Conservation (phyloP, 2,888 invertebrate species). For the Clanis bilineata region DNA sequence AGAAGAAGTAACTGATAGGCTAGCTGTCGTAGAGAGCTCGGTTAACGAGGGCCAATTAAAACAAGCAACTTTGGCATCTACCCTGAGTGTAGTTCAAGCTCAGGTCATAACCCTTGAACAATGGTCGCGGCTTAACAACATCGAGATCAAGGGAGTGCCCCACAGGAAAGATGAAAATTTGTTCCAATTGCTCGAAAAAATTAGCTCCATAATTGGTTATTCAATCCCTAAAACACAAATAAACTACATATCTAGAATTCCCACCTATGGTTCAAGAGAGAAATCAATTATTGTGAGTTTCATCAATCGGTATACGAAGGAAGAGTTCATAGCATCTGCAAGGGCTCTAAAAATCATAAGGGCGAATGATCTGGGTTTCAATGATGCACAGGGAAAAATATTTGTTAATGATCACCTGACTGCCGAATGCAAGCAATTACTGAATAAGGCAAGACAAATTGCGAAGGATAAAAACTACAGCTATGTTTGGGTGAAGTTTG, state of each 20-base stretch:
- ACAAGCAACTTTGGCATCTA: no score
- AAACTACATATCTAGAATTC: constrained; percentile 9
- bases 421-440: constrained; percentile 14
- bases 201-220: neutral
- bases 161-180: no score
- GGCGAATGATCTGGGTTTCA: constrained; percentile 16
- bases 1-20: no score
- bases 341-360: constrained; percentile 8
- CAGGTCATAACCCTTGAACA: no score
- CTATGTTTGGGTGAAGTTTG: constrained; percentile 21
- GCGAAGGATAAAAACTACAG: constrained; percentile 17
- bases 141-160: no score
- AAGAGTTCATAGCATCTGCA: constrained; percentile 20
- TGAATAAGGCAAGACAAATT: constrained; percentile 10
- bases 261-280: neutral
- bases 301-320: constrained; percentile 15
- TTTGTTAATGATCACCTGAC: constrained; percentile 15
- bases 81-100: no score
- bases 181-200: no score
- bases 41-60: no score
- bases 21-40: no score
- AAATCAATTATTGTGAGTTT: constrained; percentile 10
- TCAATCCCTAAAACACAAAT: constrained; percentile 11
- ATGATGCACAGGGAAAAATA: neutral
- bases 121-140: no score